Evolutionary conservation across 2,888 invertebrate genomes (phyloP).

Genomic region (Dendrolimus pini): DNA sequence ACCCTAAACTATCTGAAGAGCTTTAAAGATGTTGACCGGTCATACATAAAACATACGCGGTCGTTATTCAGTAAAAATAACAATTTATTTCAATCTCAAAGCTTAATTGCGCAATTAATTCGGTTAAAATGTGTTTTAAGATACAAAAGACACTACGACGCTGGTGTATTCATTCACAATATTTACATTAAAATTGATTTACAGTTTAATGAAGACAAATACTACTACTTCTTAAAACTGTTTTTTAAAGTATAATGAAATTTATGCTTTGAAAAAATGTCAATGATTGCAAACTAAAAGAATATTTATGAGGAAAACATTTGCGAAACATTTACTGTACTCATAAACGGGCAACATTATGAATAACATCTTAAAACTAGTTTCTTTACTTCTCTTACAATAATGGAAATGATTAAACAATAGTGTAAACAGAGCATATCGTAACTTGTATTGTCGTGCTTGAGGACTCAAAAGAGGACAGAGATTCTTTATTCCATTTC

Average conservation of each 20-base stretch:
- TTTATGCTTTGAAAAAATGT: too few species aligned
- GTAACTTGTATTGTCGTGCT: slow-evolving; percentile 28
- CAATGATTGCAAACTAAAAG: too few species aligned
- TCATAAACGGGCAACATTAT: background rate
- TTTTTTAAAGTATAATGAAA: too few species aligned
- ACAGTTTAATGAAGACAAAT: background rate
- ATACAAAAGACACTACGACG: too few species aligned
- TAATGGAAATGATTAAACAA: slow-evolving; percentile 12
- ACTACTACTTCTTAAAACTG: too few species aligned
- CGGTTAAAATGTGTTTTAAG: too few species aligned
- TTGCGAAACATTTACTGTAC: too few species aligned
- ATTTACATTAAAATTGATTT: background rate
- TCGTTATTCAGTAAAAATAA: background rate
- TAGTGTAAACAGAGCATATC: slow-evolving; percentile 39
- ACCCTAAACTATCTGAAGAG: background rate
- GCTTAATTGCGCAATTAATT: background rate
- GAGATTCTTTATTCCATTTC: slow-evolving; percentile 24
- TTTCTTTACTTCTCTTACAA: background rate
- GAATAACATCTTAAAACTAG: background rate
- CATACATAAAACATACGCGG: background rate
- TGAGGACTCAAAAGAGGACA: slow-evolving; percentile 17
- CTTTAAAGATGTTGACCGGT: background rate
- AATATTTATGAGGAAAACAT: too few species aligned
- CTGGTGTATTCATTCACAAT: background rate
- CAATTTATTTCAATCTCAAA: background rate